These are phyloP conservation scores for Apogon hyalosoma DNA, from an alignment of 2,797 vertebrate species.

Conservation along the genomic window DNA sequence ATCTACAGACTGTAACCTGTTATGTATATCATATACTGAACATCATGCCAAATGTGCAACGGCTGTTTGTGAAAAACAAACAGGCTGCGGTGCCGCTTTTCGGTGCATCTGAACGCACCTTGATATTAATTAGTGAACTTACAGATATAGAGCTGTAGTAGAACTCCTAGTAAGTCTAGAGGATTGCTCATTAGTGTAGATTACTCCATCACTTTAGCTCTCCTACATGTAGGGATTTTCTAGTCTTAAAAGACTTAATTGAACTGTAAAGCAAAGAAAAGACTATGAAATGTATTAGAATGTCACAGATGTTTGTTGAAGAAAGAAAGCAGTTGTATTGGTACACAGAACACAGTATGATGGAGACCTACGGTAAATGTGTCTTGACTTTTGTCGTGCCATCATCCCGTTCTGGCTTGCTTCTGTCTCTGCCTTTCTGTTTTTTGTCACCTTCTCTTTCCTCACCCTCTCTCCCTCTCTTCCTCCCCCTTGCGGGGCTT, in stretches of 20 bases:
- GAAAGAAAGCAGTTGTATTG: background rate
- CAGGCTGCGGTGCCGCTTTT: conserved; percentile 42
- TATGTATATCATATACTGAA: no score
- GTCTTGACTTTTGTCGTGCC: conserved; percentile 20
- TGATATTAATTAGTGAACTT: conserved; percentile 8
- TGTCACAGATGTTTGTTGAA: conserved; percentile 1
- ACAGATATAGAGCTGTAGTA: conserved; percentile 26
- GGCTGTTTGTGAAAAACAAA: background rate
- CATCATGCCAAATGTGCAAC: background rate
- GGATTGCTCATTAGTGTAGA: conserved; percentile 26
- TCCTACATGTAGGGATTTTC: background rate
- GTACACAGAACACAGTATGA: conserved; percentile 1
- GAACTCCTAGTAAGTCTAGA: conserved; percentile 16
- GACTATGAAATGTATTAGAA: background rate
- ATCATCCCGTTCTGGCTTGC: conserved; percentile 1
- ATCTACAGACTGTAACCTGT: conserved; percentile 1
- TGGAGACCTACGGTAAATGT: background rate
- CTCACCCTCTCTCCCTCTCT: background rate
- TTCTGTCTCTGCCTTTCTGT: conserved; percentile 20
- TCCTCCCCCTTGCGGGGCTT: conserved; percentile 53
- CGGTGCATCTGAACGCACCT: conserved; percentile 71
- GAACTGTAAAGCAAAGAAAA: background rate
- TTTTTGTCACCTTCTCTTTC: conserved; percentile 47
- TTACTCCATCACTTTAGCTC: conserved; percentile 4
- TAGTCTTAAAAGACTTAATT: conserved; percentile 5